Evolutionary conservation across 2,888 invertebrate species (phyloP).

Genomic region (Cryptocheilus praepositus): DNA sequence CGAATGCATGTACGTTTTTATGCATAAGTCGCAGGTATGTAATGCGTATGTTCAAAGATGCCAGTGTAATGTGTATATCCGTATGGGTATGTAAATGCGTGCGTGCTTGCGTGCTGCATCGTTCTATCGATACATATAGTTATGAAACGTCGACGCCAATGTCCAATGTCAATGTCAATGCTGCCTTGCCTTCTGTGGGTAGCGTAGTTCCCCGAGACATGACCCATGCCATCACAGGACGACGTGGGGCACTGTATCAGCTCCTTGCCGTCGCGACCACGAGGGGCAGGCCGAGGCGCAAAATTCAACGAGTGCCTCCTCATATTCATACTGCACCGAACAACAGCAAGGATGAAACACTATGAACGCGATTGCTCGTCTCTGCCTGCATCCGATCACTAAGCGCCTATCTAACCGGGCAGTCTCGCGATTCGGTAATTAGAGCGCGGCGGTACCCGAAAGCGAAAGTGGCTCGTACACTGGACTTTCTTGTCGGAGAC

Average conservation of each 20-base stretch:
- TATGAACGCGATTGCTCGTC: conserved; percentile 42
- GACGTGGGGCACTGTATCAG: conserved; percentile 87
- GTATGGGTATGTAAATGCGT: conserved; percentile 36
- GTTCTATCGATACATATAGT: conserved; percentile 28
- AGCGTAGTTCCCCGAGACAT: conserved; percentile 92
- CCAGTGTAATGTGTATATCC: neutral
- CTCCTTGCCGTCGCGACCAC: conserved; percentile 83
- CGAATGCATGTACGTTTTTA: neutral
- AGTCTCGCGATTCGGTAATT: neutral
- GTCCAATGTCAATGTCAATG: conserved; percentile 57
- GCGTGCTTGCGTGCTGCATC: conserved; percentile 57
- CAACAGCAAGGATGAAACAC: conserved; percentile 47
- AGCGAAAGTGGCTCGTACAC: no score
- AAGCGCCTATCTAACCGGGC: neutral
- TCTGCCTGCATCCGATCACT: conserved; percentile 22
- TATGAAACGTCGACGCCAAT: conserved; percentile 27
- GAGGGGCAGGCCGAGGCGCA: conserved; percentile 73
- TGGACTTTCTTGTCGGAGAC: no score
- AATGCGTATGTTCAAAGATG: neutral
- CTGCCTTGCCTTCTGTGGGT: conserved; percentile 90
- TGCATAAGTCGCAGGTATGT: neutral
- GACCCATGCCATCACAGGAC: conserved; percentile 90
- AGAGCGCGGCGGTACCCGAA: conserved; percentile 18
- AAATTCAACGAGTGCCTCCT: conserved; percentile 72
- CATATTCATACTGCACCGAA: conserved; percentile 70